These are phyloP conservation scores for Tolmerus cingulatus DNA, from an alignment of 2,888 invertebrate species.

Conservation along the genomic window DNA sequence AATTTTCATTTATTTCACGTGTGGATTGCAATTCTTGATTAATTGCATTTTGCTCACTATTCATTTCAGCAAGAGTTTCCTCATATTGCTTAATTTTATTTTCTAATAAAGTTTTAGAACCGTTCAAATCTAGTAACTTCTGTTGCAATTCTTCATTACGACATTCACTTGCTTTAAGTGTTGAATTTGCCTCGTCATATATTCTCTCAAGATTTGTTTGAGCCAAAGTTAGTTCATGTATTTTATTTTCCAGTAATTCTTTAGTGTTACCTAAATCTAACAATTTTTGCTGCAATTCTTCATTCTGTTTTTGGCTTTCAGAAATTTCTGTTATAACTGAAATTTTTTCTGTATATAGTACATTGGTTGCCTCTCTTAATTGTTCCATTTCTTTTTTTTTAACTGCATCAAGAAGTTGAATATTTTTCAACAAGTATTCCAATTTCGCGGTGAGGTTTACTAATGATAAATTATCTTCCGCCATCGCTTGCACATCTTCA, in stretches of 20 bases:
- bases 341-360: neutral
- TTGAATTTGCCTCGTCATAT: conserved; percentile 28
- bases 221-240: neutral
- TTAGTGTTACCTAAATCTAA: neutral
- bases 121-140: neutral
- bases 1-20: neutral
- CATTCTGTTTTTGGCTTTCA: neutral
- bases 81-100: neutral
- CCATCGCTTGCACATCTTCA: neutral
- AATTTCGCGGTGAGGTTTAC: neutral
- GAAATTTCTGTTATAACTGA: neutral
- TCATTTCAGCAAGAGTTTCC: neutral
- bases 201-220: conserved; percentile 34
- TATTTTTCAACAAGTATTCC: neutral
- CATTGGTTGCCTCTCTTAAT: neutral
- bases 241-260: neutral
- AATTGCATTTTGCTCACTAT: conserved; percentile 39
- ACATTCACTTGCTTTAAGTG: neutral
- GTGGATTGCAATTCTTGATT: conserved; percentile 29
- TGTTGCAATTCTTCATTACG: neutral
- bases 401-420: neutral
- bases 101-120: neutral
- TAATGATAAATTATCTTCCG: neutral
- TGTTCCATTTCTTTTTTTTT: conserved; percentile 4
- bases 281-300: neutral